Base-by-base conservation (phyloP, 2,113 vertebrate species). In the Urocitellus parryii region DNA sequence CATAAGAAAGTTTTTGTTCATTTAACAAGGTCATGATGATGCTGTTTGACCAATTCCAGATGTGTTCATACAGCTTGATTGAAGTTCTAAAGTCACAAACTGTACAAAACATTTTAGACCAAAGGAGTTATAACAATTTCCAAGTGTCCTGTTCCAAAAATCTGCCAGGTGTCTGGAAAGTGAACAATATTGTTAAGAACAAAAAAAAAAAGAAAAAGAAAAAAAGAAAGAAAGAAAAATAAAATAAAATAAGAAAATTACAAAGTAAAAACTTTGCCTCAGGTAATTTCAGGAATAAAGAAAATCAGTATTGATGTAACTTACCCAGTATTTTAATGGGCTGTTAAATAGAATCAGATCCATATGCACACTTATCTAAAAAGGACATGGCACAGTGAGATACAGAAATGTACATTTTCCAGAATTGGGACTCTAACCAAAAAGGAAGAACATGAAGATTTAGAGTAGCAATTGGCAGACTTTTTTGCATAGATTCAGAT, bases 31-130 rank as follows among this genome's bases (percentile, higher is more conserved):
- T 77, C 32, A 2, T 73, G 56, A 86, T 95, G 58, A 63, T 37
- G 34, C 13, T 90, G 2, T 88, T 97, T 53, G 42, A 73, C 85
- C 58, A 37, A 39, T 37, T 70, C 25, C 93, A 70, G 73, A 96
- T 95, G 56, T 0, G 0, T 95, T 85, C 51, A 93, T 73, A 25
- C 83, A 68, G 0, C 0, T 13, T 17, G 45, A 45, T 51, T 14
- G 37, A 94, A 90, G 37, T 90, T 68, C 14, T 7, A 0, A 17
- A 63, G 22, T 78, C 16, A 20, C 83, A 37, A 92, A 37, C 34
- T 74, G 1, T 78, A 78, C 5, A 94, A 67, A 34, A 1, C 27
- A 22, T 86, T 89, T 85, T 77, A 32, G 37, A 76, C 5, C 17
- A 72, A 79, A 94, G 7, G 34, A 77, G 34, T 67, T 18, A 94